Evolutionary conservation across 2,797 vertebrate genomes (phyloP).

Genomic region (Poecilia wingei): DNA sequence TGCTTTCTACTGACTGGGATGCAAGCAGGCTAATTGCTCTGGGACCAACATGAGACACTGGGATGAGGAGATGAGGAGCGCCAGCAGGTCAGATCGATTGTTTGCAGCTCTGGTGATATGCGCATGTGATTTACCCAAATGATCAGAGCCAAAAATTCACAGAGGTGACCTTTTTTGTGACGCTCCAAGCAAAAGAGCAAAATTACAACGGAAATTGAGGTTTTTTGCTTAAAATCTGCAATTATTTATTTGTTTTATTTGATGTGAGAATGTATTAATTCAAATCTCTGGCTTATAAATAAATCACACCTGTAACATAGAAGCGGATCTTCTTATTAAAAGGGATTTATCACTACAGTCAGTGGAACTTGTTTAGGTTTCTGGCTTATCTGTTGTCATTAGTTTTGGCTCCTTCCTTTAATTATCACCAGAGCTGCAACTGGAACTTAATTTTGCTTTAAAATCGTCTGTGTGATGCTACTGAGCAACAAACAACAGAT

Average conservation of each 20-base stretch:
- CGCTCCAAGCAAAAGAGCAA: background rate
- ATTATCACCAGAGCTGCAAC: constrained; percentile 3
- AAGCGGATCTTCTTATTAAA: background rate
- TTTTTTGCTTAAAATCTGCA: background rate
- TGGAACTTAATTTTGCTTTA: constrained; percentile 1
- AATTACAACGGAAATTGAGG: background rate
- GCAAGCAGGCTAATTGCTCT: constrained; percentile 76
- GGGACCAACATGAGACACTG: constrained; percentile 66
- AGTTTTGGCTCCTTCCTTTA: constrained; percentile 5
- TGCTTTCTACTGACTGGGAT: constrained; percentile 64
- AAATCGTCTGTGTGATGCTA: background rate
- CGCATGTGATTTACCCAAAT: constrained; percentile 19
- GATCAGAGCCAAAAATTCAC: constrained; percentile 18
- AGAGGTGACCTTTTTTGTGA: background rate
- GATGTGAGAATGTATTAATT: background rate
- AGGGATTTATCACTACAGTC: background rate
- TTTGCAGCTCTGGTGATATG: constrained; percentile 41
- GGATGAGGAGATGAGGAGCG: constrained; percentile 49
- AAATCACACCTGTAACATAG: background rate
- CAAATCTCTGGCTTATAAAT: background rate
- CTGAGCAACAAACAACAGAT: constrained; percentile 9
- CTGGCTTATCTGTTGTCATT: constrained; percentile 3
- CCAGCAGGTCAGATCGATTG: constrained; percentile 65
- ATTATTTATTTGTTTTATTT: background rate
- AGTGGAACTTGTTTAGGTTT: background rate